These are phyloP conservation scores for Apeltes quadracus DNA, from an alignment of 2,113 vertebrate genomes.

Conservation along the genomic window DNA sequence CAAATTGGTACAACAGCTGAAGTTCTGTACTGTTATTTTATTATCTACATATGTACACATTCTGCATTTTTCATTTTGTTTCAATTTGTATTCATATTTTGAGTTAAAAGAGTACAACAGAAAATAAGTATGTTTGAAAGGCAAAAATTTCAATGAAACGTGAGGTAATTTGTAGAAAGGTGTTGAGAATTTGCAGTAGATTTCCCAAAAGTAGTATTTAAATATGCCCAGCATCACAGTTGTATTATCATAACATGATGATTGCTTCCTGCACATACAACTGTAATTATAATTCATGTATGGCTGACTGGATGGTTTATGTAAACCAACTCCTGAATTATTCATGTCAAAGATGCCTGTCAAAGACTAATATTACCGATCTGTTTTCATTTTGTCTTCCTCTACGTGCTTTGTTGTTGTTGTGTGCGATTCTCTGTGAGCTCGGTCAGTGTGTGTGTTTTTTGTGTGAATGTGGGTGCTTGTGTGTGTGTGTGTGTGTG, in stretches of 20 bases:
- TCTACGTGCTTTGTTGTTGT: slow-evolving; percentile 7
- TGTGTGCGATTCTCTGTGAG: not conserved
- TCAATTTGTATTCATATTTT: not conserved
- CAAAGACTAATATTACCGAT: slow-evolving; percentile 41
- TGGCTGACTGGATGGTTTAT: slow-evolving; percentile 59
- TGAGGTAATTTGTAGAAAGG: slow-evolving; percentile 23
- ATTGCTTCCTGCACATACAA: slow-evolving; percentile 44
- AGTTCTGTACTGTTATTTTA: not conserved
- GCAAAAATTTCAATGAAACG: slow-evolving; percentile 15
- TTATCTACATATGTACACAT: too few relatives aligned
- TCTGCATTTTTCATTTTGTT: not conserved
- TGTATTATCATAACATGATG: slow-evolving; percentile 53
- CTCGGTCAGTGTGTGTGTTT: slow-evolving; percentile 6
- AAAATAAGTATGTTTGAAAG: slow-evolving; percentile 10
- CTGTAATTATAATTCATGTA: slow-evolving; percentile 53
- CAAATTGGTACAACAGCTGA: not conserved
- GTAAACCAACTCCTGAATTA: slow-evolving; percentile 60
- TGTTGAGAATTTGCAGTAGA: slow-evolving; percentile 4
- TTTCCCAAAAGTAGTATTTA: slow-evolving; percentile 34
- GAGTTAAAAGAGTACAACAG: not conserved
- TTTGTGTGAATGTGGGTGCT: too few relatives aligned
- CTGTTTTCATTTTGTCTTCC: slow-evolving; percentile 34
- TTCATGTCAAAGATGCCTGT: slow-evolving; percentile 46
- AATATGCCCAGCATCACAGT: slow-evolving; percentile 31
- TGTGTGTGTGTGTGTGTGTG: not conserved